A percentile compares a stretch with the other conserved stretches of the same genome.
Conservation (phyloP, 1,140 invertebrate genomes). For the Amphibalanus amphitrite region DNA sequence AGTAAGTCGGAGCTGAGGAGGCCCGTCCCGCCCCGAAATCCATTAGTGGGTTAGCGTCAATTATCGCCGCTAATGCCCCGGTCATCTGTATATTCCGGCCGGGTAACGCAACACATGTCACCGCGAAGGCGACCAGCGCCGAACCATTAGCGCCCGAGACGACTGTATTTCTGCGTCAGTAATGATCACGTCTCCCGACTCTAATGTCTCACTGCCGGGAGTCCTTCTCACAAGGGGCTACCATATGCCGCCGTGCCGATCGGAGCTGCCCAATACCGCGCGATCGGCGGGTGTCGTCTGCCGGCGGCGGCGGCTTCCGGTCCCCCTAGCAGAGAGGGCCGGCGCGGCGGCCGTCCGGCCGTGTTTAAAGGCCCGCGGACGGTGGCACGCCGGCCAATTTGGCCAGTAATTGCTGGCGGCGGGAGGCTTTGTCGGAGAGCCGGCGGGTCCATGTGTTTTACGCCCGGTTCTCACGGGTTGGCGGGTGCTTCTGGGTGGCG, state of each 20-base stretch:
- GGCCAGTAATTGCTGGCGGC: neutral
- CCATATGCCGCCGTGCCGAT: neutral
- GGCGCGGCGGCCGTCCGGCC: too few relatives aligned
- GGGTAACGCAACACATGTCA: too few relatives aligned
- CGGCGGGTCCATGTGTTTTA: neutral
- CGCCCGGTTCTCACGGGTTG: neutral
- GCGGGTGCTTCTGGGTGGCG: constrained; percentile 1
- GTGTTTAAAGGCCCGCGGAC: neutral
- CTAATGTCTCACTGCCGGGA: neutral
- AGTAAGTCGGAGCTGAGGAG: too few relatives aligned
- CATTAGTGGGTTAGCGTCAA: neutral
- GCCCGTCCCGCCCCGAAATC: neutral
- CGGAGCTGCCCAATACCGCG: neutral
- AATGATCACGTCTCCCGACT: neutral
- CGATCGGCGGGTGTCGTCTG: neutral
- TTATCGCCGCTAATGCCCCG: neutral
- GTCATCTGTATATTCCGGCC: too few relatives aligned
- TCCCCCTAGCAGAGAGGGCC: neutral
- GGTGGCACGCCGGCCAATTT: neutral
- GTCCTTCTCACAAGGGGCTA: neutral
- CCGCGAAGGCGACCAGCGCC: too few relatives aligned
- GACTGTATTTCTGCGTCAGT: neutral
- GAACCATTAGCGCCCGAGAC: neutral
- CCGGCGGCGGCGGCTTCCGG: neutral
- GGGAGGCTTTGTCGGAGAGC: neutral